A percentile compares a stretch with the other conserved stretches of the same genome.
phyloP scores from a whole-genome alignment of 2,797 vertebrate species.

The Euthynnus affinis region DNA sequence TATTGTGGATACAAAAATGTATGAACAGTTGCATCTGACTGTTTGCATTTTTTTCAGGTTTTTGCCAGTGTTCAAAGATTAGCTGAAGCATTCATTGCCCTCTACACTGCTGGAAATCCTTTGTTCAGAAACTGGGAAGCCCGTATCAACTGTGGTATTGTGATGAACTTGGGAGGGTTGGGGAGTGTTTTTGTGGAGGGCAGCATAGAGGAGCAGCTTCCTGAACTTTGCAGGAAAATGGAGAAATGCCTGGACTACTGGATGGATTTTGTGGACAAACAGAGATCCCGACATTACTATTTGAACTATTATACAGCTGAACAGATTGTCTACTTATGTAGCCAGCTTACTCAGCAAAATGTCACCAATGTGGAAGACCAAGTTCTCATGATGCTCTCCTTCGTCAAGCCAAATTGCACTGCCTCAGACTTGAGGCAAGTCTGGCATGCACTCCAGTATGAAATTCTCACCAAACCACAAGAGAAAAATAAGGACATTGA shows the following conservation, averaged over 20 bases:
- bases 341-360: constrained; percentile 81
- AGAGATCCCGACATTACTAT: constrained; percentile 89
- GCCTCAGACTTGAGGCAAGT: constrained; percentile 74
- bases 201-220: constrained; percentile 84
- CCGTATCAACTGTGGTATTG: constrained; percentile 86
- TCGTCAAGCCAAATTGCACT: constrained; percentile 87
- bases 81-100: constrained; percentile 90
- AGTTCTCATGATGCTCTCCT: constrained; percentile 93
- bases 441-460: constrained; percentile 83
- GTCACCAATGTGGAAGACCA: constrained; percentile 69
- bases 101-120: constrained; percentile 92
- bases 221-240: constrained; percentile 90
- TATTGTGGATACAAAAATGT: not conserved
- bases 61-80: constrained; percentile 93
- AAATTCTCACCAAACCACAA: constrained; percentile 75
- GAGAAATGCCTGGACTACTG: constrained; percentile 90
- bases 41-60: constrained; percentile 82
- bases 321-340: constrained; percentile 93
- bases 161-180: constrained; percentile 86
- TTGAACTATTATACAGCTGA: constrained; percentile 96
- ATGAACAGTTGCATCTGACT: not conserved
- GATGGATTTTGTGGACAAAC: constrained; percentile 88
- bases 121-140: constrained; percentile 92
- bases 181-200: constrained; percentile 74
- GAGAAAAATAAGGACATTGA: constrained; percentile 81